These are phyloP conservation scores for Drosophila albomicans DNA, from an alignment of 1,140 invertebrate species.

Conservation along the genomic window DNA sequence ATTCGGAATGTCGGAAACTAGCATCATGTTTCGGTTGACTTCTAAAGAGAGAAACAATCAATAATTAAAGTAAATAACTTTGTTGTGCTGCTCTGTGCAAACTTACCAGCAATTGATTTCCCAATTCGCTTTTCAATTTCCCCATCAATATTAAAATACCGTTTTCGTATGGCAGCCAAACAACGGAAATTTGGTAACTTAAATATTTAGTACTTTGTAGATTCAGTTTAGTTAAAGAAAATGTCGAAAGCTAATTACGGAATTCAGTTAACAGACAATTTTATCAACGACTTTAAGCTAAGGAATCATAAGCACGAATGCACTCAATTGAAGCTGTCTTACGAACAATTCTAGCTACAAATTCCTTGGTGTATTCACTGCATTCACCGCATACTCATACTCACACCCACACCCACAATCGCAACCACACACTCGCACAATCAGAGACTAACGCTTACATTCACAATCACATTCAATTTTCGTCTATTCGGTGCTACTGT, in stretches of 20 bases:
- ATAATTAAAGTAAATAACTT: neutral
- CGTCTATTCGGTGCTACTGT: constrained; percentile 43
- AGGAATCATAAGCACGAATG: constrained; percentile 3
- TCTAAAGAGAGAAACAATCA: neutral
- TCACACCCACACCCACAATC: constrained; percentile 3
- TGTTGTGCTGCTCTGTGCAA: neutral
- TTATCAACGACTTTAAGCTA: constrained; percentile 1
- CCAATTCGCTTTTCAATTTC: neutral
- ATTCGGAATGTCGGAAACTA: too few relatives aligned
- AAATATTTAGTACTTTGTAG: neutral
- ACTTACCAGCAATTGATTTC: neutral
- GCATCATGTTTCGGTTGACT: too few relatives aligned
- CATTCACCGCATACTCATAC: constrained; percentile 6
- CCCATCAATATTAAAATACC: neutral
- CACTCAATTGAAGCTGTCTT: constrained; percentile 11
- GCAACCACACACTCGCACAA: constrained; percentile 1
- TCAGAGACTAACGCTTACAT: too few relatives aligned
- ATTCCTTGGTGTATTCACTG: constrained; percentile 12
- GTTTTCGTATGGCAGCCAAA: neutral
- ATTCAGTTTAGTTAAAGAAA: neutral
- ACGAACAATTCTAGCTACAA: neutral
- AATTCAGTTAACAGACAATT: neutral
- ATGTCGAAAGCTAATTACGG: neutral
- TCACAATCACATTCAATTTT: constrained; percentile 28
- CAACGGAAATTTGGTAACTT: neutral